phyloP scores from a whole-genome alignment of 1,140 invertebrate genomes.

The Hycleus phaleratus region DNA sequence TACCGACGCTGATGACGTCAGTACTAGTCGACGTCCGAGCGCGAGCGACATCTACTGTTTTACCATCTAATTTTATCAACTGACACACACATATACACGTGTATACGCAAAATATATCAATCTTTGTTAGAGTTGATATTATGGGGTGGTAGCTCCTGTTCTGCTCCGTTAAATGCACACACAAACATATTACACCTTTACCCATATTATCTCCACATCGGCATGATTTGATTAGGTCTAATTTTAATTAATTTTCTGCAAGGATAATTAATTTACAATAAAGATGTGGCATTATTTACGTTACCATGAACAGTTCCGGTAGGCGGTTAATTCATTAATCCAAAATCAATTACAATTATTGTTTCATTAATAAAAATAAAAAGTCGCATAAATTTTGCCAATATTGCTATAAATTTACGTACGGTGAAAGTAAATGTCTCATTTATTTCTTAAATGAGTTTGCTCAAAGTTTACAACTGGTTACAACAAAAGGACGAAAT shows the following conservation, averaged over 20 bases:
- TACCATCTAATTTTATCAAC: neutral
- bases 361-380: neutral
- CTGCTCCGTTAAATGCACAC: conserved; percentile 8
- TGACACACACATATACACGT: neutral
- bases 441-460: too few species aligned
- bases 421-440: neutral
- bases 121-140: too few species aligned
- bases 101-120: neutral
- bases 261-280: neutral
- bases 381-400: neutral
- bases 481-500: too few species aligned
- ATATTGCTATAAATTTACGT: neutral
- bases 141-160: neutral
- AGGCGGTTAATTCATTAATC: neutral
- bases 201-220: conserved; percentile 4
- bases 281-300: neutral
- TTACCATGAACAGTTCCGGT: neutral
- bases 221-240: conserved; percentile 10
- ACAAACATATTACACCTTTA: neutral
- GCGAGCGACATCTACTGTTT: conserved; percentile 3
- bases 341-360: neutral
- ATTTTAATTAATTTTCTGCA: conserved; percentile 10
- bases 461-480: too few species aligned
- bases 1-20: conserved; percentile 15
- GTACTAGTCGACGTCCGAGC: neutral